Conservation (phyloP, 1,140 invertebrate species). For the Limonius californicus region DNA sequence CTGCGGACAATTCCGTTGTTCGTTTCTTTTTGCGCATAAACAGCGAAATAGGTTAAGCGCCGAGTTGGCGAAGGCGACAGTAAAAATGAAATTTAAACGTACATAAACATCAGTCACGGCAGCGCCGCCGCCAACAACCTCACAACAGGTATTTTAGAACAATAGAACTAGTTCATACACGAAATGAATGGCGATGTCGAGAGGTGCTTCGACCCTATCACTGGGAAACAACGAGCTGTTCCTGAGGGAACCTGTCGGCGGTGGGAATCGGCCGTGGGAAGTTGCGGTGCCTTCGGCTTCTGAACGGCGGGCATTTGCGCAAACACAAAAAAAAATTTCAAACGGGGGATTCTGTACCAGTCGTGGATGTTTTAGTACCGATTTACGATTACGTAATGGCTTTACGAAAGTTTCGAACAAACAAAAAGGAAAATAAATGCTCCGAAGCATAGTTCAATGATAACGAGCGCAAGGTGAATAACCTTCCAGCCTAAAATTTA, state of each 20-base stretch:
- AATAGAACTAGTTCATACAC: not conserved
- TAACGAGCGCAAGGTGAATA: too few species aligned
- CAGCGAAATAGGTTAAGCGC: not conserved
- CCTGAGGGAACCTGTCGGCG: not conserved
- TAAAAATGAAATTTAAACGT: not conserved
- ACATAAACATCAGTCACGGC: not conserved
- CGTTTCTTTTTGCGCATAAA: not conserved
- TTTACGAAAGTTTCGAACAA: too few species aligned
- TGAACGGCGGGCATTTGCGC: too few species aligned
- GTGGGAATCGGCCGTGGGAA: not conserved
- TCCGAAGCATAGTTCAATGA: too few species aligned
- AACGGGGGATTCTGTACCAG: too few species aligned
- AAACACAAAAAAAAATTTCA: too few species aligned
- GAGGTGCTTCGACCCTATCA: not conserved
- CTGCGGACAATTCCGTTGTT: too few species aligned
- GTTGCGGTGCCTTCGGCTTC: not conserved
- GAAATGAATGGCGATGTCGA: not conserved
- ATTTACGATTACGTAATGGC: too few species aligned
- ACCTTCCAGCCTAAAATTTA: too few species aligned
- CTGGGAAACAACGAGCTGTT: not conserved
- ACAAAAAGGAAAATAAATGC: too few species aligned
- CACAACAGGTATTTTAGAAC: too few species aligned
- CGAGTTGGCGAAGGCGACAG: not conserved
- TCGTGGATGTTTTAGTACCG: too few species aligned
- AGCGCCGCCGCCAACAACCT: not conserved